Evolutionary conservation across 2,797 vertebrate species (phyloP).

Genomic region (Myotis vivesi): DNA sequence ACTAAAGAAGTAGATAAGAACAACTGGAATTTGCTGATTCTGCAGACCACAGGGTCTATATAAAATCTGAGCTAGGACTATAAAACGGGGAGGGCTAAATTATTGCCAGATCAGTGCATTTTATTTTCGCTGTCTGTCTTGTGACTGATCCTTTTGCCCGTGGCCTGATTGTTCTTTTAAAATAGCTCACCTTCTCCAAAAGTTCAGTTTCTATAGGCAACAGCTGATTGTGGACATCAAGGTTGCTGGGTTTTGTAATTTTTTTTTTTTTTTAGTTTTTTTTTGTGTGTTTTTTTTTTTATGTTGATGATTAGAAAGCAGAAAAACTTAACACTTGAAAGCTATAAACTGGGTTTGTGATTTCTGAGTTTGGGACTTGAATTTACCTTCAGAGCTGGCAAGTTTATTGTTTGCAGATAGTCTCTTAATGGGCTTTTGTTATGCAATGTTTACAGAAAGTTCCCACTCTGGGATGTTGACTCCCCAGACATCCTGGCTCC

Average conservation of each 20-base stretch:
- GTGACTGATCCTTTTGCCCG: not conserved
- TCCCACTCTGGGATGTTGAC: not conserved
- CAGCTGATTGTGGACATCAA: not conserved
- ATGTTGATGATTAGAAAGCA: not conserved
- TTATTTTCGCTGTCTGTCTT: not conserved
- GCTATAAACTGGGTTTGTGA: not conserved
- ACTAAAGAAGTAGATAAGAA: not conserved
- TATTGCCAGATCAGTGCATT: not conserved
- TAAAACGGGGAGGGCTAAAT: not conserved
- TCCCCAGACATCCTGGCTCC: slow-evolving; percentile 62
- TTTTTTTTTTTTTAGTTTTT: not conserved
- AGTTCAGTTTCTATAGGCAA: not conserved
- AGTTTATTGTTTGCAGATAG: slow-evolving; percentile 44
- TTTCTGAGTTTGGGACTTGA: not conserved
- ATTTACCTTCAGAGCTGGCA: not conserved
- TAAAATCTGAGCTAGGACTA: not conserved
- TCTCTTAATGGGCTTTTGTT: slow-evolving; percentile 50
- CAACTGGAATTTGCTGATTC: not conserved
- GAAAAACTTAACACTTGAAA: not conserved
- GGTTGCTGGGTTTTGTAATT: not conserved
- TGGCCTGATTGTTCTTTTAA: not conserved
- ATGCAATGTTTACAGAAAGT: slow-evolving; percentile 4
- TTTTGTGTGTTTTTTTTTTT: not conserved
- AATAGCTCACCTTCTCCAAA: not conserved
- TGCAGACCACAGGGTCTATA: not conserved